Evolutionary conservation across 2,797 vertebrate genomes (phyloP).

Genomic region (Microchirus variegatus): DNA sequence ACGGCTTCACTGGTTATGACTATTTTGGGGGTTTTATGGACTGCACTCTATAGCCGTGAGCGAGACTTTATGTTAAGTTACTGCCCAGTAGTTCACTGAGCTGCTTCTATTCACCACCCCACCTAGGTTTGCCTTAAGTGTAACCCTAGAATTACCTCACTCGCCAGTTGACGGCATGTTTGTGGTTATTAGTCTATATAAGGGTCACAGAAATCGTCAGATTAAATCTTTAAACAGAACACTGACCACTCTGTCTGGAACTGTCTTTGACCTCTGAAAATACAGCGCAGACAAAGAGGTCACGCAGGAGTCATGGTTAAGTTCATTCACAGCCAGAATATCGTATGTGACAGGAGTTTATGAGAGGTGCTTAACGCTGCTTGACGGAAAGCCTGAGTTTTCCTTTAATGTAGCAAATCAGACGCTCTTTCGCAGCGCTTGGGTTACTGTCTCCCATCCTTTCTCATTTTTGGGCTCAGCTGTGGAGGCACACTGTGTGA

Average conservation of each 20-base stretch:
- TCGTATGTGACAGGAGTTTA: slow-evolving; percentile 48
- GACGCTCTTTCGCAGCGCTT: slow-evolving; percentile 49
- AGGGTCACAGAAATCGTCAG: slow-evolving; percentile 22
- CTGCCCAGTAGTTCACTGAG: neutral
- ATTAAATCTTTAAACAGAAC: slow-evolving; percentile 15
- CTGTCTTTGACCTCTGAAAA: slow-evolving; percentile 31
- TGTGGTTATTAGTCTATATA: slow-evolving; percentile 38
- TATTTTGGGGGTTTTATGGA: neutral
- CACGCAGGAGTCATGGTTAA: slow-evolving; percentile 33
- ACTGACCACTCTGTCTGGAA: slow-evolving; percentile 22
- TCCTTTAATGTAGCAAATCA: slow-evolving; percentile 59
- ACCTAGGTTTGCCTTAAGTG: slow-evolving; percentile 13
- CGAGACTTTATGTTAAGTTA: neutral
- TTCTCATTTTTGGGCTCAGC: slow-evolving; percentile 50
- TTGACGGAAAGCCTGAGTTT: slow-evolving; percentile 44
- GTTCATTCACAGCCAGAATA: slow-evolving; percentile 39
- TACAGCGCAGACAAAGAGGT: slow-evolving; percentile 28
- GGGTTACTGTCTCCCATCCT: slow-evolving; percentile 55
- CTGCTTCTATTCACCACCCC: slow-evolving; percentile 7
- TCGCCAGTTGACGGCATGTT: slow-evolving; percentile 18
- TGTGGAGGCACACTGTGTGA: slow-evolving; percentile 36
- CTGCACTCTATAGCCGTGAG: neutral
- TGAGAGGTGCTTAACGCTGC: slow-evolving; percentile 41
- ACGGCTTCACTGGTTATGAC: neutral
- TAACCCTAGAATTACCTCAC: slow-evolving; percentile 34